Evolutionary conservation across 2,113 vertebrate genomes (phyloP).

Genomic region (Nycticryphes semicollaris): DNA sequence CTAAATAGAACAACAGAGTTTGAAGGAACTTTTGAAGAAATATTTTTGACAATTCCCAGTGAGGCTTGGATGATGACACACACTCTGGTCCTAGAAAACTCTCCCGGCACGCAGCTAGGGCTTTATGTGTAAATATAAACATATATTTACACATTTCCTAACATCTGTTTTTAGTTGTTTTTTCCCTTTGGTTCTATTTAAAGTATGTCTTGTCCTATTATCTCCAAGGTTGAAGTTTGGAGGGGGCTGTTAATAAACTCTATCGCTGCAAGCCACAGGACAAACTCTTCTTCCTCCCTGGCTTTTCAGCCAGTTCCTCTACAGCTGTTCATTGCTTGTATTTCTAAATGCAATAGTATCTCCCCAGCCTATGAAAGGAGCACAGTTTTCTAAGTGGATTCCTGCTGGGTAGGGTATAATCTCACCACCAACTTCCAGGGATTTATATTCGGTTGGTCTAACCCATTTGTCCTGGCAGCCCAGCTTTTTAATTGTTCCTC

Average conservation of each 20-base stretch:
- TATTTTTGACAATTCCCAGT: conserved; percentile 43
- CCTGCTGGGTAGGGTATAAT: not conserved
- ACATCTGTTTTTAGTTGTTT: conserved; percentile 51
- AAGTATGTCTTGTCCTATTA: conserved; percentile 44
- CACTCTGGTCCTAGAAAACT: not conserved
- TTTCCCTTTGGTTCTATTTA: conserved; percentile 54
- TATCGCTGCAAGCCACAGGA: not conserved
- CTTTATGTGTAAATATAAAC: conserved; percentile 55
- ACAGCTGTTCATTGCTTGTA: not conserved
- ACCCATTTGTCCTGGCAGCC: not conserved
- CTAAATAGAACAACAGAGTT: conserved; percentile 1
- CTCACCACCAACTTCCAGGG: not conserved
- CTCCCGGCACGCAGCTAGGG: not conserved
- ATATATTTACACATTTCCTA: conserved; percentile 58
- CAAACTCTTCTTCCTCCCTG: not conserved
- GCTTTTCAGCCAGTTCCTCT: not conserved
- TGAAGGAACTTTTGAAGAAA: conserved; percentile 39
- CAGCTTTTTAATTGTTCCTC: not conserved
- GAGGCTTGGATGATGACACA: conserved; percentile 13
- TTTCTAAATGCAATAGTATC: not conserved
- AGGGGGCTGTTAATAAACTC: conserved; percentile 3
- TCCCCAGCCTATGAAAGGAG: not conserved
- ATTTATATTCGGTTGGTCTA: not conserved
- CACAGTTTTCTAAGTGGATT: not conserved
- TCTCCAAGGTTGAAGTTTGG: conserved; percentile 3